Conservation (phyloP, 2,113 vertebrate genomes). For the Lasiurus cinereus region DNA sequence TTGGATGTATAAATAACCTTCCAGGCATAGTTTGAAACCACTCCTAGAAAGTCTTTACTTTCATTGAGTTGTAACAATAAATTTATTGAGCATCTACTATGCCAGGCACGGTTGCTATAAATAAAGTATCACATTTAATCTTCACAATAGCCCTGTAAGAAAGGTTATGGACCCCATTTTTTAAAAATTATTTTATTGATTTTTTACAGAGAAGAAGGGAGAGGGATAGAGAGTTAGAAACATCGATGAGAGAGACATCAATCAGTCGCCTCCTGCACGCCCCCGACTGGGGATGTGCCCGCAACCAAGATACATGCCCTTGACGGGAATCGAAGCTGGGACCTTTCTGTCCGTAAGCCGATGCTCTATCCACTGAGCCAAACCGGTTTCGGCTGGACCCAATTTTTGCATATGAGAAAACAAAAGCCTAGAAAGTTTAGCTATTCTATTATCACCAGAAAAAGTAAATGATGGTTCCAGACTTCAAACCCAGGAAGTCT, state of each 20-base stretch:
- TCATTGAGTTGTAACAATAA: neutral
- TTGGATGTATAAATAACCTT: conserved; percentile 38
- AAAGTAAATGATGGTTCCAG: neutral
- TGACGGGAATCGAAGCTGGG: no score
- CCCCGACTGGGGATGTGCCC: no score
- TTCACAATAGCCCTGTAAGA: conserved; percentile 20
- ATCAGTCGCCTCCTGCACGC: no score
- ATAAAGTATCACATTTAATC: conserved; percentile 49
- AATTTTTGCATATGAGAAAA: neutral
- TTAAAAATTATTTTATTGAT: neutral
- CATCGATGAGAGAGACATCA: no score
- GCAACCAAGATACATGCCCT: no score
- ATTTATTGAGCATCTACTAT: neutral
- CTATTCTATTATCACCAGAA: neutral
- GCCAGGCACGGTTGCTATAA: neutral
- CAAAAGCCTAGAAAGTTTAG: conserved; percentile 27
- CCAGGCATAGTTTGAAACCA: conserved; percentile 37
- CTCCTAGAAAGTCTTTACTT: neutral
- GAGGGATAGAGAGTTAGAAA: no score
- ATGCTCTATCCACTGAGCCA: no score
- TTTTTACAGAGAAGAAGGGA: no score
- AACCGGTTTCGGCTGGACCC: no score
- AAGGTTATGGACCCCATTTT: neutral
- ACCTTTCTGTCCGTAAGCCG: no score
- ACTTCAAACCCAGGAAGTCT: conserved; percentile 22